phyloP scores from a whole-genome alignment of 2,888 invertebrate genomes.

The Branchellion lobata region DNA sequence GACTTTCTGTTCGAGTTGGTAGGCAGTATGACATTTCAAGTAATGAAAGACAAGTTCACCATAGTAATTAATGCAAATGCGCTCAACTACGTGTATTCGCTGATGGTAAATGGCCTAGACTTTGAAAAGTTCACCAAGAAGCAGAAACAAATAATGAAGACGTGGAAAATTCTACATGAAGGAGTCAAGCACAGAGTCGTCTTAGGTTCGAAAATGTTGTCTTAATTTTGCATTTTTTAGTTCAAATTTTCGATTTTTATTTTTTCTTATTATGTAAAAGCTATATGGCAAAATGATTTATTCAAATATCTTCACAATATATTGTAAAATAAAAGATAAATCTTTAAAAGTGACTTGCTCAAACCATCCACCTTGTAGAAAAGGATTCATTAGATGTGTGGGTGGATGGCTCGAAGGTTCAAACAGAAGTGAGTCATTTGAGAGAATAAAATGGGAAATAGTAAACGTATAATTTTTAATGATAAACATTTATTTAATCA shows the following conservation, averaged over 20 bases:
- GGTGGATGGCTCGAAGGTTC: constrained; percentile 73
- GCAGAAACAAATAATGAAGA: constrained; percentile 73
- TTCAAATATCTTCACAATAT: too few relatives aligned
- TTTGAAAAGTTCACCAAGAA: constrained; percentile 78
- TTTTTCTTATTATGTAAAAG: too few relatives aligned
- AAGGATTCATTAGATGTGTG: constrained; percentile 76
- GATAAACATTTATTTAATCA: too few relatives aligned
- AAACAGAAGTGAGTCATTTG: constrained; percentile 68
- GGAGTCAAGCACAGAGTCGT: constrained; percentile 68
- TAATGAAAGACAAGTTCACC: constrained; percentile 67
- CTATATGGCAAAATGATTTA: too few relatives aligned
- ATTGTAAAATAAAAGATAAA: too few relatives aligned
- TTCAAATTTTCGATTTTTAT: too few relatives aligned
- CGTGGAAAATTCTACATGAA: constrained; percentile 70
- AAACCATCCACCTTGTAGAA: constrained; percentile 64
- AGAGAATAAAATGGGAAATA: too few relatives aligned
- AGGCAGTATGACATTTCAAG: constrained; percentile 76
- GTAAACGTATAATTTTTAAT: too few relatives aligned
- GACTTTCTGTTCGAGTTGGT: constrained; percentile 93
- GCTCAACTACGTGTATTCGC: constrained; percentile 78
- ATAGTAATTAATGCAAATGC: constrained; percentile 69
- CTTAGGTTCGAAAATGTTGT: constrained; percentile 68
- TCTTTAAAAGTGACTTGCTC: too few relatives aligned
- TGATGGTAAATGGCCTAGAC: constrained; percentile 79
- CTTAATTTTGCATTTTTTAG: neutral